phyloP scores from a whole-genome alignment of 2,797 vertebrate species.

The Anguilla pacifica region DNA sequence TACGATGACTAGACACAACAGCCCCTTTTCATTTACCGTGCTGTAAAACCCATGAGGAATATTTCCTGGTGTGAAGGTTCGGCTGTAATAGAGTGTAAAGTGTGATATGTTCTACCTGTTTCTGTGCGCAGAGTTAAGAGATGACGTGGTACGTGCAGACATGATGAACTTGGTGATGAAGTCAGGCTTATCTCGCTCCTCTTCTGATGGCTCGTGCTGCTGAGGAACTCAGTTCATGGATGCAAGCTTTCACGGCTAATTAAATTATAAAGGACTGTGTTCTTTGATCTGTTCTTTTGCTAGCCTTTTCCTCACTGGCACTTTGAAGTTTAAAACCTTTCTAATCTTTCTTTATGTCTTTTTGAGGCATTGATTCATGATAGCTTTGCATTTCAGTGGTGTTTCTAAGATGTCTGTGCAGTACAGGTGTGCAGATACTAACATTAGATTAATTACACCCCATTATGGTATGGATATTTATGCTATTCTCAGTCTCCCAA shows the following conservation, averaged over 20 bases:
- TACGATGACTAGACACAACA: not conserved
- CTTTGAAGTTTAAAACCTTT: constrained; percentile 8
- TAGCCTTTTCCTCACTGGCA: not conserved
- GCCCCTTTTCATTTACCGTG: not conserved
- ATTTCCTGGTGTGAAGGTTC: not conserved
- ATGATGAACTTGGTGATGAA: not conserved
- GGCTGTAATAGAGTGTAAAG: not conserved
- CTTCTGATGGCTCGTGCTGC: not conserved
- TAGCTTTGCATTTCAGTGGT: not conserved
- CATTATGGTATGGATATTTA: not conserved
- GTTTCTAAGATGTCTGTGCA: not conserved
- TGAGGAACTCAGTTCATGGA: constrained; percentile 5
- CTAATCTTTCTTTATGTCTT: not conserved
- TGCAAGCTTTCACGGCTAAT: not conserved
- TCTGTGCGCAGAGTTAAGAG: not conserved
- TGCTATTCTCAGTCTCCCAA: not conserved
- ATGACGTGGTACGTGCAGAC: not conserved
- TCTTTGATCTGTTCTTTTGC: not conserved
- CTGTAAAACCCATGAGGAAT: not conserved
- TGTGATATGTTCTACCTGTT: not conserved
- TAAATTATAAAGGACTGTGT: not conserved
- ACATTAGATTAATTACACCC: constrained; percentile 8
- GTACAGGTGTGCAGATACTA: constrained; percentile 14
- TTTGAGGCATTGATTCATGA: not conserved
- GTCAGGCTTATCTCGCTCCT: not conserved